Evolutionary conservation across 2,797 vertebrate species (phyloP).

Genomic region (Valencia hispanica): DNA sequence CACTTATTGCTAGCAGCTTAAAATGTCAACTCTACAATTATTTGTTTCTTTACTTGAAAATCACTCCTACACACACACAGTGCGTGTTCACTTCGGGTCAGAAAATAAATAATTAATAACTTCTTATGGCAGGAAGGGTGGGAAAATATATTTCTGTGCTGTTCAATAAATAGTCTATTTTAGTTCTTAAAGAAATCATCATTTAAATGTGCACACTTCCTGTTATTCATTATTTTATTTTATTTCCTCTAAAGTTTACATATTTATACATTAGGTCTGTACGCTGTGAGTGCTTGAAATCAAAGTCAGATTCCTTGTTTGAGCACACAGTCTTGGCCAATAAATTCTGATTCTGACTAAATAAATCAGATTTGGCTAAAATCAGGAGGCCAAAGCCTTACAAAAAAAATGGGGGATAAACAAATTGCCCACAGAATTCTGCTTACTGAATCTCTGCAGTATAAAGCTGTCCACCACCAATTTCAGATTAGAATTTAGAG

Average conservation of each 20-base stretch:
- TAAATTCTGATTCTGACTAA: background rate
- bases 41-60: background rate
- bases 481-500: conserved; percentile 16
- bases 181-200: background rate
- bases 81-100: background rate
- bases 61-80: background rate
- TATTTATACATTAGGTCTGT: background rate
- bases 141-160: background rate
- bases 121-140: background rate
- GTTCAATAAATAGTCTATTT: background rate
- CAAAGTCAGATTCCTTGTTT: background rate
- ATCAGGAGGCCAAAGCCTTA: background rate
- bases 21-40: background rate
- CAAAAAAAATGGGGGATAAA: background rate
- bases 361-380: background rate
- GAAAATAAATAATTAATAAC: background rate
- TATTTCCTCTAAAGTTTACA: background rate
- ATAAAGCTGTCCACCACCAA: background rate
- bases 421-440: background rate
- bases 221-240: no score
- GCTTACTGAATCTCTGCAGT: background rate
- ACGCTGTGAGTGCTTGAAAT: background rate
- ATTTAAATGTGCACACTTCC: no score
- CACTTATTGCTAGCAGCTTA: conserved; percentile 1
- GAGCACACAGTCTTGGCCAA: background rate